phyloP scores from a whole-genome alignment of 2,113 vertebrate species.

The Spea multiplicata region DNA sequence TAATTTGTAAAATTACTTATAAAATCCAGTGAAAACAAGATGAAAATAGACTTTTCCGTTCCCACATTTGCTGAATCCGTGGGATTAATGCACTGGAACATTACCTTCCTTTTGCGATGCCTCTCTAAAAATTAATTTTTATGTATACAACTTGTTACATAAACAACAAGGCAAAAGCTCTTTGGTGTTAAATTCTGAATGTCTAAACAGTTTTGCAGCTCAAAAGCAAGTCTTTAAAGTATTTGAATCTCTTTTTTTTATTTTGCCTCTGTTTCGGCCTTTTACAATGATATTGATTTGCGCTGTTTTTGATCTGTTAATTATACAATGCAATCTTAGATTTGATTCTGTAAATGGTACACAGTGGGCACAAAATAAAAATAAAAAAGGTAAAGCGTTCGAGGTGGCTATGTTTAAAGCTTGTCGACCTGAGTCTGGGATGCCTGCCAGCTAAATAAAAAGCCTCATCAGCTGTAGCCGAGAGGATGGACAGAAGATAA shows the following conservation, averaged over 20 bases:
- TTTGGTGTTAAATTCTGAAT: slow-evolving; percentile 16
- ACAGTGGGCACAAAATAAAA: not conserved
- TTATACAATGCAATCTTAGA: slow-evolving; percentile 20
- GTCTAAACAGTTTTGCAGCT: not conserved
- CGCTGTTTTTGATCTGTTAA: slow-evolving; percentile 30
- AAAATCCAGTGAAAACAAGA: no score
- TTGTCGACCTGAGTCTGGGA: slow-evolving; percentile 45
- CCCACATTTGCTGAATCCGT: slow-evolving; percentile 4
- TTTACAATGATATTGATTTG: slow-evolving; percentile 39
- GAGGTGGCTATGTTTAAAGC: slow-evolving; percentile 28
- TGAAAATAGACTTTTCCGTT: slow-evolving; percentile 8
- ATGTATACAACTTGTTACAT: slow-evolving; percentile 12
- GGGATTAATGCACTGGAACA: slow-evolving; percentile 36
- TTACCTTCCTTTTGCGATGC: slow-evolving; percentile 24
- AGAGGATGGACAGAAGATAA: slow-evolving; percentile 39
- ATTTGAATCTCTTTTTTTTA: slow-evolving; percentile 29
- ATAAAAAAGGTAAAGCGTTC: slow-evolving; percentile 1
- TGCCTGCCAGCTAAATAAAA: slow-evolving; percentile 39
- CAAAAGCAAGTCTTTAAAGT: slow-evolving; percentile 12
- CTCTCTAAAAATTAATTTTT: slow-evolving; percentile 3
- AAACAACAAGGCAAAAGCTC: slow-evolving; percentile 8
- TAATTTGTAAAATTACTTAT: not conserved
- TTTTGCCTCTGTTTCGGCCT: slow-evolving; percentile 27
- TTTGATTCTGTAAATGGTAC: slow-evolving; percentile 17
- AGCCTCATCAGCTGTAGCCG: slow-evolving; percentile 42